These are phyloP conservation scores for Takifugu rubripes DNA, from an alignment of 2,797 vertebrate species.

Conservation along the genomic window DNA sequence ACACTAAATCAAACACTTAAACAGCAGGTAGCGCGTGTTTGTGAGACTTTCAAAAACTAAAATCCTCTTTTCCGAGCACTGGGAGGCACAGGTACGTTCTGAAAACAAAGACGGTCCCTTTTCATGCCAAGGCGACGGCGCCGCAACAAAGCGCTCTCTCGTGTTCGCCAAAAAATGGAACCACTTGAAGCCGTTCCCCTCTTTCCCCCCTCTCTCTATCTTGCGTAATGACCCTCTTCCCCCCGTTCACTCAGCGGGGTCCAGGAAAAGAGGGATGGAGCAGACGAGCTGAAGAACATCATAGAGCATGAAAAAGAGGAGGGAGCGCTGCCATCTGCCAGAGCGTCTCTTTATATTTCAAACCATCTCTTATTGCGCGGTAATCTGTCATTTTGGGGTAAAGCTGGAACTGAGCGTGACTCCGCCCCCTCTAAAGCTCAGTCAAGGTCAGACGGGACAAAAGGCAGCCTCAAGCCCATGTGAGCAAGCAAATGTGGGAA, in stretches of 20 bases:
- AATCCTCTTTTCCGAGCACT: constrained; percentile 33
- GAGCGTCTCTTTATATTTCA: constrained; percentile 10
- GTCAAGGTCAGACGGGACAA: too few relatives aligned
- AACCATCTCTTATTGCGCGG: not conserved
- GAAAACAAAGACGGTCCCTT: constrained; percentile 21
- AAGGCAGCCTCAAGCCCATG: too few relatives aligned
- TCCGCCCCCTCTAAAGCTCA: too few relatives aligned
- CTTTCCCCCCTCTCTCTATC: constrained; percentile 14
- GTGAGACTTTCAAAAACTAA: constrained; percentile 1
- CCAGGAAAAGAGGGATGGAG: constrained; percentile 34
- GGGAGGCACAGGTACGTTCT: constrained; percentile 52
- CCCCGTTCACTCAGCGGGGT: constrained; percentile 40
- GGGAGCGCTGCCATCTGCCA: constrained; percentile 34
- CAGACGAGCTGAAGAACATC: constrained; percentile 31
- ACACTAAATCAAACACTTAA: constrained; percentile 18
- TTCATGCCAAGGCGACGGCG: not conserved
- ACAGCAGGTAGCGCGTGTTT: constrained; percentile 7
- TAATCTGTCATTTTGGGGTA: too few relatives aligned
- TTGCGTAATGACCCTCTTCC: constrained; percentile 40
- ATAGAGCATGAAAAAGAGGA: constrained; percentile 26
- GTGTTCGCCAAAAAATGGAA: constrained; percentile 40
- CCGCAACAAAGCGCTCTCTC: not conserved
- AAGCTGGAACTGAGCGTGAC: too few relatives aligned
- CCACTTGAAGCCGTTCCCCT: constrained; percentile 40
- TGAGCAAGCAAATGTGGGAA: too few relatives aligned